Base-by-base conservation (phyloP, 2,888 invertebrate genomes). In the Amiota communis region DNA sequence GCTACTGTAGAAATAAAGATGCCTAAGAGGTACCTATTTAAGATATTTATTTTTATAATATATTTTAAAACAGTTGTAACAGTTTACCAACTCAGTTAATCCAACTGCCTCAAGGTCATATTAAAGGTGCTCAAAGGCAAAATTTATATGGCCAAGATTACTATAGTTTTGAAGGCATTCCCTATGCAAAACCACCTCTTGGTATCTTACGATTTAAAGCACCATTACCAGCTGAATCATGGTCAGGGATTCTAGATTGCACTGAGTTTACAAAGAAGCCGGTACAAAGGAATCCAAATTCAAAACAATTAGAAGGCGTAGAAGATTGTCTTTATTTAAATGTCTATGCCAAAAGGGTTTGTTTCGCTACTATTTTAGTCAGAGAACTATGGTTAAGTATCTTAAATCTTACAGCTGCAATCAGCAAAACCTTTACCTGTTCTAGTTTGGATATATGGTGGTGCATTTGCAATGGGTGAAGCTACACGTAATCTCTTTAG, bases 271-370 rank as follows among this genome's bases (percentile, higher is more conserved):
- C 85, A 3, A 74, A 81, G 2, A 81, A 86, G 72, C 89, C 88
- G 3, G 79, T 88, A 10, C 90, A 90, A 71, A 83, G 79, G 57
- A 81, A 83, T 69, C 4, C 79, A 0, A 51, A 82, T 8, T 81
- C 87, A 0, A 83, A 89, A 11, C 3, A 23, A 4, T 71, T 87
- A 8, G 80, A 76, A 4, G 92, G 92, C 2, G 79, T 82, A 47
- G 92, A 92, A 81, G 91, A 92, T 78, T 92, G 92, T 76, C 81
- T 92, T 10, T 90, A 90, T 81, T 80, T 92, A 20, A 92, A 91
- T 84, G 89, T 92, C 2, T 90, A 86, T 69, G 78, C 84, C n/a
- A 89, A 88, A 48, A 77, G 82, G 78, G 88, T 89, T 75, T 80
- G 76, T 74, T 17, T 64, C 47, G n/a, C n/a, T n/a, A n/a, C 36